Evolutionary conservation across 2,888 invertebrate genomes (phyloP), one percentile per base, ranked within the genome.

Genomic region (Liopterus haemorrhoidalis): DNA sequence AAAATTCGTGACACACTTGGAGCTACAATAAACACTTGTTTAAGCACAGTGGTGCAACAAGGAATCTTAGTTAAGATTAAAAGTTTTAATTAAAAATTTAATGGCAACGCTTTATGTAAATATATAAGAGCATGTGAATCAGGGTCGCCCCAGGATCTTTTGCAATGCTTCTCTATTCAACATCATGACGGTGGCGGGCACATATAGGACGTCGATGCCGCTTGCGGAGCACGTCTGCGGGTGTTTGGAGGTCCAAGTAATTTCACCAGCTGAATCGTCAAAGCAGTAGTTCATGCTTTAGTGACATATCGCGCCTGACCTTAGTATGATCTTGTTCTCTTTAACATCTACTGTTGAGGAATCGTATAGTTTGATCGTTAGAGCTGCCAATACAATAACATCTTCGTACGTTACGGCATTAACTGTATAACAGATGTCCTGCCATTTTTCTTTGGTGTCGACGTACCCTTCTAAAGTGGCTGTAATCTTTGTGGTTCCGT

Each of bases 331-430:
- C 5, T 15, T 14, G 21, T 46, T 40, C 4, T 33, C 35, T 20
- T 46, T 35, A 8, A 46, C 35, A 15, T 46, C 40, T 8, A 35
- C 21, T 16, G 46, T 21, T 6, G 6, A n/a, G 32, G 39, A 45
- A 19, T 45, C 39, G 8, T n/a, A 25, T 12, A 31, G 16, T 6
- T 18, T 31, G 14, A 40, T 40, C 11, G 25, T 40, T 8, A 46
- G 21, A 5, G 40, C 40, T 2, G 46, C 46, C 8, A 21, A 25
- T 4, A 31, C 15, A 14, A 14, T 5, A 5, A 31, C 31, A 4
- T 15, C 31, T 15, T 31, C 31, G n/a, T 31, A 31, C 15, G 3
- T 14, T 4, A 37, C 15, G 5, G 14, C 37, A n/a, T 22, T 22
- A 3, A 14, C 19, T 8, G 24, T 22, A 15, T 22, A 37, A 4